Base-by-base conservation (phyloP, 2,888 invertebrate genomes). In the Cheilosia vernalis region DNA sequence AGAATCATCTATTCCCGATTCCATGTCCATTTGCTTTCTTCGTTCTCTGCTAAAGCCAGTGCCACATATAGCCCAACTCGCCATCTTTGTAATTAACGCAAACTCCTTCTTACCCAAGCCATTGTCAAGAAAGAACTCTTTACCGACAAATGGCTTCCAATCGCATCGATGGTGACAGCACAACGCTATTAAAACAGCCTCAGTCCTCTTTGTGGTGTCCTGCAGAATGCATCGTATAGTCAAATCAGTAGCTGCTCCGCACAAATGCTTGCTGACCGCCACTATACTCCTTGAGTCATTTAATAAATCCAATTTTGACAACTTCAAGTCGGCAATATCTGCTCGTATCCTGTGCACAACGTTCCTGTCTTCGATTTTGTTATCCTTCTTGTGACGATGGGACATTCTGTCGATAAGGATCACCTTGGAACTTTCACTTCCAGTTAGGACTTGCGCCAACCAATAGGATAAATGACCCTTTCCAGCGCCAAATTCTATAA, bases 111-210 rank as follows among this genome's bases (percentile, higher is more conserved):
- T 92, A 0, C 90, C 92, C 40, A 97, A 93, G 3, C 94, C 94
- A 80, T 94, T 91, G 55, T 93, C 91, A 87, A 92, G 88, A 53
- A 96, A 93, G 90, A 94, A 95, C 2, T 93, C 88, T 88, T 94
- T 94, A 0, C 96, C 96, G 2, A 95, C 94, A 91, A 96, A 97
- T 0, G 94, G 92, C 19, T 91, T 91, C 94, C 95, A 96, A 51
- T 94, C 93, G 90, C 97, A 97, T 87, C 96, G 94, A 92, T 98
- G 98, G 92, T 98, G 98, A 91, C 98, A 98, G 92, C 98, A 98
- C 24, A 97, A 94, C 2, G 98, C 97, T 90, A 98, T 94, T 72
- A 96, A 93, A 49, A 95, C 90, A 6, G 96, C 97, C 67, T 89
- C 94, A 47, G 81, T 90, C 88, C 81, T 89, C 88, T 88, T 92